Base-by-base conservation (phyloP, 2,888 invertebrate species). In the Leucoma salicis region DNA sequence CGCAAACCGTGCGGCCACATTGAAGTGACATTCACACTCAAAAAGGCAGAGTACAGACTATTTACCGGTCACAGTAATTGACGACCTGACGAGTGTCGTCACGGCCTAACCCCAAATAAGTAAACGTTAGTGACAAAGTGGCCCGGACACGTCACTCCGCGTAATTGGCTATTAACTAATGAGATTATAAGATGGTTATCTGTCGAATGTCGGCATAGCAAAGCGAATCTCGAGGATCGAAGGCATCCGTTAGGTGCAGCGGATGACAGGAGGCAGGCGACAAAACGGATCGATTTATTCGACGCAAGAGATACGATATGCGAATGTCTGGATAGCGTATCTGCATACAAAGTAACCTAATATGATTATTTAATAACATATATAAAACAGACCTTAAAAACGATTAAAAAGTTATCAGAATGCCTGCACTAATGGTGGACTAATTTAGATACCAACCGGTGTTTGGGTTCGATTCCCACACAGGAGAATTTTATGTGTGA, bases 101-200 rank as follows among this genome's bases (percentile, higher is more conserved):
- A 44, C 49, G 46, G 53, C 51, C 34, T 54, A 54, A 53, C 35
- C 53, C 59, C 57, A 63, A 62, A 68, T 53, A 57, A 47, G 44
- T 42, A 58, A 52, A 49, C 36, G 49, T 52, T 50, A 45, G 13
- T 59, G 56, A 58, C 60, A 58, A 60, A 60, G 58, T 46, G 46
- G 82, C 78, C 82, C 83, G 86, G 84, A 86, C 83, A 75, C 78
- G 86, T 87, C 88, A 73, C 70, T 87, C 86, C 76, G 61, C 59
- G 80, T 85, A 88, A 88, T 86, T 86, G 83, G 81, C 81, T 63
- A 70, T 63, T 66, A 66, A 58, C 61, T 61, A 61, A 75, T 74
- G 74, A 74, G 70, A 70, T 70, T 58, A 53, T 53, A 49, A 68
- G 80, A 79, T 78, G 73, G 66, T 62, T 78, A 78, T 78, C 66